Conservation (phyloP, 92 coral and sea anemone genomes). For the Isaurus tuberculatus region DNA sequence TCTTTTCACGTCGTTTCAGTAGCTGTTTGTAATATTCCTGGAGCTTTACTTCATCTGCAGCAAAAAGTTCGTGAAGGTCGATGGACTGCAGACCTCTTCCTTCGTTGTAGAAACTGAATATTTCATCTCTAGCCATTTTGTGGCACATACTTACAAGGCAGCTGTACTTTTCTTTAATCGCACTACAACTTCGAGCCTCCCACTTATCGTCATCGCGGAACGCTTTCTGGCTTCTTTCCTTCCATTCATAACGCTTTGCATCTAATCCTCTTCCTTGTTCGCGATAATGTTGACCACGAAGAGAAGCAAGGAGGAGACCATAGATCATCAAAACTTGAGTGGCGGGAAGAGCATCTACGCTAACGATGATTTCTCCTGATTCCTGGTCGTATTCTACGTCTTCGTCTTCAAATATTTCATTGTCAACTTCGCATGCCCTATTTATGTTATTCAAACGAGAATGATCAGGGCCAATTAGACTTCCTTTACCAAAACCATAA, state of each 20-base stretch:
- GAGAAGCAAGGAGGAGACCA: slow-evolving; percentile 40
- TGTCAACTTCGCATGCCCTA: slow-evolving; percentile 6
- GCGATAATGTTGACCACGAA: slow-evolving; percentile 57
- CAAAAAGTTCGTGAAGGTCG: slow-evolving; percentile 57
- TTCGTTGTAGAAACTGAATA: slow-evolving; percentile 47
- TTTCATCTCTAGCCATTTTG: slow-evolving; percentile 51
- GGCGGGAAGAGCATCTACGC: neutral
- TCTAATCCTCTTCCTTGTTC: slow-evolving; percentile 51
- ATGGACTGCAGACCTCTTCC: slow-evolving; percentile 40
- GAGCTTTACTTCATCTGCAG: slow-evolving; percentile 52
- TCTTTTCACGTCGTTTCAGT: neutral
- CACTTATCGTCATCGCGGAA: neutral
- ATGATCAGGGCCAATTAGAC: slow-evolving; percentile 41
- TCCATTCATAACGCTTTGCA: slow-evolving; percentile 57
- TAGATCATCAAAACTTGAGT: slow-evolving; percentile 28
- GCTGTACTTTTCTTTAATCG: slow-evolving; percentile 45
- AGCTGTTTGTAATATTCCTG: neutral
- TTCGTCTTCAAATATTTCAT: slow-evolving; percentile 13
- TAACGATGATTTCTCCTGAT: neutral
- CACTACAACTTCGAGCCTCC: neutral
- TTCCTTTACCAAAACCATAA: slow-evolving; percentile 1
- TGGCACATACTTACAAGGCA: slow-evolving; percentile 31
- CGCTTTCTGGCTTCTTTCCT: slow-evolving; percentile 17
- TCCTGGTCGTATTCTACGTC: slow-evolving; percentile 5
- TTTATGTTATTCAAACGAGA: slow-evolving; percentile 42